Evolutionary conservation across 2,113 vertebrate species (phyloP).

Genomic region (Megatriorchis doriae): DNA sequence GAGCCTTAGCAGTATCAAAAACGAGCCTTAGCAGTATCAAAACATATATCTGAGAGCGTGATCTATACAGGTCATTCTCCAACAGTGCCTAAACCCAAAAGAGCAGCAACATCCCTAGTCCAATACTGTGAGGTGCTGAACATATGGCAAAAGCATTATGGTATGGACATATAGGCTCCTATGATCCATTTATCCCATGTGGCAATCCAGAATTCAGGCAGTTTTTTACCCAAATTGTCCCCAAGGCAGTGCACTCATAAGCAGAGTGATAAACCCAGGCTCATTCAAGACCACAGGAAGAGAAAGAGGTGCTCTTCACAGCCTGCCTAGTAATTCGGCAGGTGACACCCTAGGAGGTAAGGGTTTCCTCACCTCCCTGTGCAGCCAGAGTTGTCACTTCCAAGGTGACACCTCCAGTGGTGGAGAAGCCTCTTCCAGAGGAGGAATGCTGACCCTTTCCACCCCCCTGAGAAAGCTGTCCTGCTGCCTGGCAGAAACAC

Average conservation of each 20-base stretch:
- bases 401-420: neutral
- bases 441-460: neutral
- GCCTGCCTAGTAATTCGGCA: neutral
- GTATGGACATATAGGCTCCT: neutral
- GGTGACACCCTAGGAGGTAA: neutral
- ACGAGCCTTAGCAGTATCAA: neutral
- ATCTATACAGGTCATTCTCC: neutral
- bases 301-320: neutral
- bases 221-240: neutral
- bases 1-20: neutral
- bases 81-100: neutral
- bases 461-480: neutral
- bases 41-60: neutral
- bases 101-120: neutral
- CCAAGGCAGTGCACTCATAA: neutral
- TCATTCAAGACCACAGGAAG: neutral
- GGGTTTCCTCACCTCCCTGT: neutral
- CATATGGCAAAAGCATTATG: neutral
- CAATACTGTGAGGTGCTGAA: neutral
- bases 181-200: neutral
- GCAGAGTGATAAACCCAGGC: neutral
- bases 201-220: neutral
- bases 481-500: neutral
- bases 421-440: neutral
- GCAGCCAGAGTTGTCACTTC: neutral